Conservation (phyloP, 2,113 vertebrate species). For the Merops nubicus region DNA sequence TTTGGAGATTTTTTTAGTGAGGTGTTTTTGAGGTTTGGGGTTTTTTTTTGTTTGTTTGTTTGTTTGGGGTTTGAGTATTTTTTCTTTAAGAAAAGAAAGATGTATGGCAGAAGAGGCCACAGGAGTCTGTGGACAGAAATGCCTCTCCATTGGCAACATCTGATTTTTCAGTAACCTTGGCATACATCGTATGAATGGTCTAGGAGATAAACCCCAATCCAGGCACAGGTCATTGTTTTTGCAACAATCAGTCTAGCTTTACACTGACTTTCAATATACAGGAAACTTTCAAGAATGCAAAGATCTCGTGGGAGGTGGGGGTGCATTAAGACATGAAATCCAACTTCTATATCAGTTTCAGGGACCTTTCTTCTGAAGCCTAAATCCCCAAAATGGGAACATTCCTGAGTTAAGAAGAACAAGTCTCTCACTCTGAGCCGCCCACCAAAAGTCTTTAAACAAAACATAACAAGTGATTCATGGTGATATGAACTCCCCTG, state of each 20-base stretch:
- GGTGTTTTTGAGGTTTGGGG: neutral
- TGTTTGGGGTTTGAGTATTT: too few relatives aligned
- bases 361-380: neutral
- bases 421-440: neutral
- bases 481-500: neutral
- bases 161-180: neutral
- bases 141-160: neutral
- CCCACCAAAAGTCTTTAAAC: neutral
- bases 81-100: neutral
- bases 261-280: neutral
- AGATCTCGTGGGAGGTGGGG: neutral
- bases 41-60: neutral
- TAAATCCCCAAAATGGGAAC: neutral
- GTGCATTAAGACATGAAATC: neutral
- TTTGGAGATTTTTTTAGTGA: neutral
- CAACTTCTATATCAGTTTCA: neutral
- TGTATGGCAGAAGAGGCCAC: neutral
- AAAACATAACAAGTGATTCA: constrained; percentile 12
- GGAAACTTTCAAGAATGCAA: neutral
- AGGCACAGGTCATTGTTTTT: neutral
- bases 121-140: neutral
- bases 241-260: neutral
- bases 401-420: neutral
- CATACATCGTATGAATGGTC: neutral
- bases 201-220: neutral